Percentiles rank a stretch among this genome's conserved stretches.
Conservation (phyloP, 1,140 invertebrate genomes). For the Heliconius himera region DNA sequence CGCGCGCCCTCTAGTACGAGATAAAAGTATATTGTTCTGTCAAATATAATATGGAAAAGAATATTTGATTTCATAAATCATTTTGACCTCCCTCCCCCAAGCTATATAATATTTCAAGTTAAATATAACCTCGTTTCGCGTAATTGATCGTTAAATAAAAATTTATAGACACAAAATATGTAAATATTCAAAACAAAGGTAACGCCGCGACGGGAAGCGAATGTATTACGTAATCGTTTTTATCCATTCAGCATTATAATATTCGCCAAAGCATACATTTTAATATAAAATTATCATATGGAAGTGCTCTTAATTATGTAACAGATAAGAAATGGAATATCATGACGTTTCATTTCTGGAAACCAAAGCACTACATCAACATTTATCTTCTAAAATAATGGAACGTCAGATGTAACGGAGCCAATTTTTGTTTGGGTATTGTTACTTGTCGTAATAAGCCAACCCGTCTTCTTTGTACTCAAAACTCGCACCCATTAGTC, state of each 20-base stretch:
- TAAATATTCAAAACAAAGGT: slow-evolving; percentile 46
- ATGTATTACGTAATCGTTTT: slow-evolving; percentile 16
- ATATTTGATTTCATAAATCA: slow-evolving; percentile 16
- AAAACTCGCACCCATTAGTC: slow-evolving; percentile 64
- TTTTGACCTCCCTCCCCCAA: background rate
- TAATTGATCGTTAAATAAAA: slow-evolving; percentile 13
- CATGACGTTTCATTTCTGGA: slow-evolving; percentile 48
- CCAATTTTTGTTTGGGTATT: slow-evolving; percentile 67
- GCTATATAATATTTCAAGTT: slow-evolving; percentile 1
- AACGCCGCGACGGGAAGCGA: slow-evolving; percentile 37
- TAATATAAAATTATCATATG: slow-evolving; percentile 22
- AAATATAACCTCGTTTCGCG: slow-evolving; percentile 5
- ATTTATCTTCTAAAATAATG: slow-evolving; percentile 78
- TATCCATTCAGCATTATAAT: slow-evolving; percentile 12
- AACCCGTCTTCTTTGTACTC: slow-evolving; percentile 63
- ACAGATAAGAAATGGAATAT: slow-evolving; percentile 36
- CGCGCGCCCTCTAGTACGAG: too few species aligned
- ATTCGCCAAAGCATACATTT: slow-evolving; percentile 21
- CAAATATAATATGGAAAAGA: background rate
- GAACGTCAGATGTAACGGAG: slow-evolving; percentile 63
- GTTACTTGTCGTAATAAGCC: slow-evolving; percentile 74
- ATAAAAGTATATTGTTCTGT: background rate
- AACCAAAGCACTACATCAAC: slow-evolving; percentile 58
- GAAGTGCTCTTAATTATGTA: slow-evolving; percentile 22
- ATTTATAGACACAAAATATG: slow-evolving; percentile 16